A percentile compares a stretch with the other conserved stretches of the same genome.
phyloP scores from a whole-genome alignment of 2,113 vertebrate species.

The Neogobius melanostomus region DNA sequence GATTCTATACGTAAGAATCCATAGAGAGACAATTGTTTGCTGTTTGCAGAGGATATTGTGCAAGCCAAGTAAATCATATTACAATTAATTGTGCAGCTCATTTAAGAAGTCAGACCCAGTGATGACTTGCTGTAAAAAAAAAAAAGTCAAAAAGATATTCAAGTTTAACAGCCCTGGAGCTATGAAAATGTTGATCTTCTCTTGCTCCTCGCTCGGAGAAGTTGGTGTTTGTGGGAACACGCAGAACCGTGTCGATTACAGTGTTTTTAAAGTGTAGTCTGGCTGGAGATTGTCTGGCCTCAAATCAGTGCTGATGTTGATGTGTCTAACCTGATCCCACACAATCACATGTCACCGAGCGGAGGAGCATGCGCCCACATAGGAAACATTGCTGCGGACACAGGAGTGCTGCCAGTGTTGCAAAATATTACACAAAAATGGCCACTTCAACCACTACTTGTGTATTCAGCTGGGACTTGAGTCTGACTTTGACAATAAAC shows the following conservation, averaged over 20 bases:
- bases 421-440: constrained; percentile 70
- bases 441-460: constrained; percentile 31
- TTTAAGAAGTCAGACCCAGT: constrained; percentile 40
- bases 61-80: no score
- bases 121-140: constrained; percentile 59
- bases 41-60: no score
- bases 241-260: constrained; percentile 59
- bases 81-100: no score
- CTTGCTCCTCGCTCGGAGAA: constrained; percentile 31
- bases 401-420: constrained; percentile 51
- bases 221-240: constrained; percentile 47
- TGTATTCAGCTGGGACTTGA: constrained; percentile 8
- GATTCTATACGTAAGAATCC: background rate
- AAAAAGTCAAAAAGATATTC: constrained; percentile 31
- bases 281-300: constrained; percentile 22
- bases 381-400: constrained; percentile 60
- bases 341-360: constrained; percentile 48
- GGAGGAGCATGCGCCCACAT: constrained; percentile 48
- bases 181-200: constrained; percentile 56
- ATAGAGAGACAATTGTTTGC: background rate
- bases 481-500: background rate
- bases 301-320: constrained; percentile 27
- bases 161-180: constrained; percentile 50
- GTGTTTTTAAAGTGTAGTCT: constrained; percentile 54
- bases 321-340: constrained; percentile 35